Evolutionary conservation across 2,888 invertebrate genomes (phyloP).

Genomic region (Caenorhabditis sp.): DNA sequence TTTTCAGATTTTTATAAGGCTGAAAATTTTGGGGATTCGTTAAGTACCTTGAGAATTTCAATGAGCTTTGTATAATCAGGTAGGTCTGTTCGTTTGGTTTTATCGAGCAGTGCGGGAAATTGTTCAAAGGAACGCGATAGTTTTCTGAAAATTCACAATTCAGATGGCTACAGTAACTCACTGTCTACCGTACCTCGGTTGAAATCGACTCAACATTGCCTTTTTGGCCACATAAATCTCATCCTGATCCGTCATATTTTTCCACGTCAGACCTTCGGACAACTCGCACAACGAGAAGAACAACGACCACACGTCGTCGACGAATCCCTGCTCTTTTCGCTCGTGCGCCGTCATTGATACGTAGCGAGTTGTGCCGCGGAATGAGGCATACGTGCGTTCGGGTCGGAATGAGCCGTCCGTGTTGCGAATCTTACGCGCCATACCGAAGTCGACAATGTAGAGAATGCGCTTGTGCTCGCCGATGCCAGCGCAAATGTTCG

Average conservation of each 20-base stretch:
- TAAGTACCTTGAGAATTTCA: slow-evolving; percentile 20
- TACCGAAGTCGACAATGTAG: slow-evolving; percentile 67
- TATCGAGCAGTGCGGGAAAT: slow-evolving; percentile 21
- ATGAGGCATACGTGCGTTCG: slow-evolving; percentile 62
- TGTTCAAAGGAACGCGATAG: slow-evolving; percentile 24
- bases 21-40: too few relatives aligned
- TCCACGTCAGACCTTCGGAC: slow-evolving; percentile 65
- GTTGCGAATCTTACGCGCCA: slow-evolving; percentile 48
- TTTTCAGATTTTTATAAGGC: too few relatives aligned
- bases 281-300: slow-evolving; percentile 63
- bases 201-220: slow-evolving; percentile 13
- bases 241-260: slow-evolving; percentile 51
- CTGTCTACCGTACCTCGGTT: slow-evolving; percentile 14
- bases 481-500: slow-evolving; percentile 64
- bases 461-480: slow-evolving; percentile 48
- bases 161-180: neutral
- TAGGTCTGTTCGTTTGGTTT: slow-evolving; percentile 14
- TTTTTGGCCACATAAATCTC: slow-evolving; percentile 51
- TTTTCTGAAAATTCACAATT: slow-evolving; percentile 17
- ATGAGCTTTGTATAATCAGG: slow-evolving; percentile 43
- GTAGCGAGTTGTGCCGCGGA: slow-evolving; percentile 66
- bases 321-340: slow-evolving; percentile 56
- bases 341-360: slow-evolving; percentile 65
- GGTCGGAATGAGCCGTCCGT: slow-evolving; percentile 55
- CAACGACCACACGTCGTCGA: slow-evolving; percentile 61